These are phyloP conservation scores for Magallana nippona DNA, from an alignment of 2,888 invertebrate species.

Conservation along the genomic window DNA sequence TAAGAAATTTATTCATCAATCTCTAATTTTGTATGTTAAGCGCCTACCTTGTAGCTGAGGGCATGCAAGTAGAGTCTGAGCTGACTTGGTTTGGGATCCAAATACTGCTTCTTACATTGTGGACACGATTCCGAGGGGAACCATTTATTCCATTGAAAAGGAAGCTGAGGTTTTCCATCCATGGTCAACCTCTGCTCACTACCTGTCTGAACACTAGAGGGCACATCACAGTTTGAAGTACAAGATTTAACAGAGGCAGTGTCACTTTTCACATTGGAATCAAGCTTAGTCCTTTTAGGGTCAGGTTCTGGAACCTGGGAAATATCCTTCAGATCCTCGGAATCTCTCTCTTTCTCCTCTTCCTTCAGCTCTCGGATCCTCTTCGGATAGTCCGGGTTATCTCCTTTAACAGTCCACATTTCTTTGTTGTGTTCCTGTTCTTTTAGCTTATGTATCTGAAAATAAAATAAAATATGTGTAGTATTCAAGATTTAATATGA, in stretches of 20 bases:
- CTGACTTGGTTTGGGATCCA: constrained; percentile 94
- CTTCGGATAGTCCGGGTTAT: constrained; percentile 63
- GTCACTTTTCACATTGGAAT: constrained; percentile 8
- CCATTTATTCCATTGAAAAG: constrained; percentile 64
- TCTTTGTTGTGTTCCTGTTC: constrained; percentile 95
- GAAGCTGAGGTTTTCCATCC: constrained; percentile 34
- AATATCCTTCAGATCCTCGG: background rate
- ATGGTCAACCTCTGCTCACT: background rate
- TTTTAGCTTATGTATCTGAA: constrained; percentile 49
- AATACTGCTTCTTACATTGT: constrained; percentile 94
- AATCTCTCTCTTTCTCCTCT: constrained; percentile 22
- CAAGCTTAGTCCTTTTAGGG: constrained; percentile 41
- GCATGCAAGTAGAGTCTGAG: constrained; percentile 98
- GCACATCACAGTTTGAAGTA: constrained; percentile 1
- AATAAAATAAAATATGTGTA: background rate
- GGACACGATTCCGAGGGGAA: constrained; percentile 92
- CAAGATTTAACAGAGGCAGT: background rate
- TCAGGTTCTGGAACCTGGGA: constrained; percentile 30
- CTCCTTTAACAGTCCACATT: constrained; percentile 87
- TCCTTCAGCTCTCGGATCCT: constrained; percentile 55
- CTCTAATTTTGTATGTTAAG: background rate
- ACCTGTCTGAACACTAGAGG: background rate
- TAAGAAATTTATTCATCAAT: too few species aligned
- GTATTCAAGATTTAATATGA: too few species aligned
- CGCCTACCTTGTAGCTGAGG: constrained; percentile 68